Conservation (phyloP, 2,797 vertebrate species). For the Mus spretus region DNA sequence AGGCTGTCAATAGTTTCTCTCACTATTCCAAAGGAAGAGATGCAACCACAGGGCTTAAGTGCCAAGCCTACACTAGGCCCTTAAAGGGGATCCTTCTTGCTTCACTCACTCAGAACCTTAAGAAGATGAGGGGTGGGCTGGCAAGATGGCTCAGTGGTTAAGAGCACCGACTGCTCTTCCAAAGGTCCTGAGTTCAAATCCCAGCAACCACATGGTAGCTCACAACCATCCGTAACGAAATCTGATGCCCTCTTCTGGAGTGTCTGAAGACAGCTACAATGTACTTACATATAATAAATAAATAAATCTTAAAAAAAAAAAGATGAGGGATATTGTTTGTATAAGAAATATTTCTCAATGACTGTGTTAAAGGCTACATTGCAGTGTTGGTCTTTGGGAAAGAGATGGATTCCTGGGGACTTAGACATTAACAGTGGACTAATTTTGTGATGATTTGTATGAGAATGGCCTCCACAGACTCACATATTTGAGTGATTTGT, state of each 20-base stretch:
- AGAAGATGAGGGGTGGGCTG: background rate
- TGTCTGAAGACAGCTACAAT: too few relatives aligned
- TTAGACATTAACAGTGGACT: background rate
- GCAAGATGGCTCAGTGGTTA: too few relatives aligned
- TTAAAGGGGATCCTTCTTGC: background rate
- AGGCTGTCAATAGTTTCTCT: background rate
- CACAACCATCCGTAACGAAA: too few relatives aligned
- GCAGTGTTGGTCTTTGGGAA: background rate
- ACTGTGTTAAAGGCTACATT: background rate
- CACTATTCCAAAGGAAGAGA: background rate
- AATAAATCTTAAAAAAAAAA: too few relatives aligned
- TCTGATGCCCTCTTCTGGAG: too few relatives aligned
- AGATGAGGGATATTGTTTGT: too few relatives aligned
- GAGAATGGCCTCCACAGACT: background rate
- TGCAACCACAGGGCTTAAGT: background rate
- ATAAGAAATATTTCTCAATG: background rate
- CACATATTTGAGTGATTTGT: background rate
- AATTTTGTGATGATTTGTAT: background rate
- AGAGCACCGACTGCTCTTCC: too few relatives aligned
- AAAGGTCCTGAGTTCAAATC: too few relatives aligned
- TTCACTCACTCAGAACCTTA: background rate
- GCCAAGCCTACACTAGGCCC: background rate
- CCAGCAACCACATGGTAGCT: too few relatives aligned
- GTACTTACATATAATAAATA: too few relatives aligned
- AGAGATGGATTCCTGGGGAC: background rate